A percentile compares a stretch with the other conserved stretches of the same genome.
phyloP scores from a whole-genome alignment of 1,140 invertebrate genomes.

The Stenopsyche tienmushanensis region DNA sequence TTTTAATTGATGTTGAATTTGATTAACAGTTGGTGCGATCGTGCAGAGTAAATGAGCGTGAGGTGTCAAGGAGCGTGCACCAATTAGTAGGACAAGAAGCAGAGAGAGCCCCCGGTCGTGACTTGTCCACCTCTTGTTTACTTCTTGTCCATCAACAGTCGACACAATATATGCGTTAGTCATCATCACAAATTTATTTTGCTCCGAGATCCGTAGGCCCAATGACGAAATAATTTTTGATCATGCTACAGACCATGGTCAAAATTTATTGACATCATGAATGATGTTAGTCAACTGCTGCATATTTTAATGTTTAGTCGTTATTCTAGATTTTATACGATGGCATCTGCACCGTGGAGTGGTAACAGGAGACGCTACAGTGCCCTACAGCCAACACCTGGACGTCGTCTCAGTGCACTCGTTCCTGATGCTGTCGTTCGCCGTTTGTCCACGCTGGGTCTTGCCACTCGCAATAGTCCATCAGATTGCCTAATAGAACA shows the following conservation, averaged over 20 bases:
- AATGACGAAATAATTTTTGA: too few relatives aligned
- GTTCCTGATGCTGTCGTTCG: slow-evolving; percentile 38
- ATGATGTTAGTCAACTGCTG: too few relatives aligned
- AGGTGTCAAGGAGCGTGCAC: neutral
- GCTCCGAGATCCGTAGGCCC: too few relatives aligned
- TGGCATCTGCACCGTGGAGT: neutral
- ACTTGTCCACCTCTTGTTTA: neutral
- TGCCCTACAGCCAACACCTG: neutral
- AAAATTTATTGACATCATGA: too few relatives aligned
- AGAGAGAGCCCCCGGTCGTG: neutral
- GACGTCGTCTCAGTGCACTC: slow-evolving; percentile 34
- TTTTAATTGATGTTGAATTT: too few relatives aligned
- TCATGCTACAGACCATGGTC: too few relatives aligned
- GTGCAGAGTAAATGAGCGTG: neutral
- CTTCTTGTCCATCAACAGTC: slow-evolving; percentile 7
- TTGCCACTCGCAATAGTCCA: slow-evolving; percentile 14
- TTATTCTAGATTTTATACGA: too few relatives aligned
- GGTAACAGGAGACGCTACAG: slow-evolving; percentile 4
- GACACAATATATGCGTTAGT: too few relatives aligned
- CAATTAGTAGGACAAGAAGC: slow-evolving; percentile 1
- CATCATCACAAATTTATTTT: too few relatives aligned
- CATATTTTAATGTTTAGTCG: too few relatives aligned
- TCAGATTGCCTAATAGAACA: slow-evolving; percentile 36
- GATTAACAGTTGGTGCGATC: too few relatives aligned
- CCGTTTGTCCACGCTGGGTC: slow-evolving; percentile 32